A percentile compares a stretch with the other conserved stretches of the same genome.
Evolutionary conservation across 2,797 vertebrate species (phyloP).

Genomic region (Parauchenoglanis ngamensis): DNA sequence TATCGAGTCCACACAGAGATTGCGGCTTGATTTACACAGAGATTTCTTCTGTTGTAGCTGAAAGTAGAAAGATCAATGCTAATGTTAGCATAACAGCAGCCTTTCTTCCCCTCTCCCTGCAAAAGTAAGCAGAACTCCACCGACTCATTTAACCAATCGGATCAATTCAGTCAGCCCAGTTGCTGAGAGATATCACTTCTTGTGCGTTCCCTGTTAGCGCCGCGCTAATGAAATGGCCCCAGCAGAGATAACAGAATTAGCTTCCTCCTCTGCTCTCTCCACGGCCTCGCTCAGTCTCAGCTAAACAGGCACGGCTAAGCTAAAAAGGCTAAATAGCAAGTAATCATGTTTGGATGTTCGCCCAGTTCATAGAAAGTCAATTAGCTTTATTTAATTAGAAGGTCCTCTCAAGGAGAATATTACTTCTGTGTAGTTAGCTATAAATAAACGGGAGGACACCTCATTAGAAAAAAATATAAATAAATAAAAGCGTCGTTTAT

Average conservation of each 20-base stretch:
- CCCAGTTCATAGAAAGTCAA: slow-evolving; percentile 60
- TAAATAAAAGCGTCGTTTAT: background rate
- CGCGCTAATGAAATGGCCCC: slow-evolving; percentile 52
- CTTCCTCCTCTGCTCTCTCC: slow-evolving; percentile 14
- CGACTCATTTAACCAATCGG: background rate
- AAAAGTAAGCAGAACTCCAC: background rate
- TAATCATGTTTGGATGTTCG: slow-evolving; percentile 60
- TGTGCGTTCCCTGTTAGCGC: background rate
- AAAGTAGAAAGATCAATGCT: background rate
- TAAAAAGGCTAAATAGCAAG: slow-evolving; percentile 57
- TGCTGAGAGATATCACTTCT: background rate
- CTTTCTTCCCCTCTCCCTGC: background rate
- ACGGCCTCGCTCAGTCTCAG: slow-evolving; percentile 31
- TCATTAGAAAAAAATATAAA: slow-evolving; percentile 4
- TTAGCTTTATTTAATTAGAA: slow-evolving; percentile 68
- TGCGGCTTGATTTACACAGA: background rate
- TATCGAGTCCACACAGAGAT: background rate
- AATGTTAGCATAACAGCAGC: background rate
- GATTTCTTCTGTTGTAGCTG: background rate
- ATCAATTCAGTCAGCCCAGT: background rate
- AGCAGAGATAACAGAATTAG: slow-evolving; percentile 56
- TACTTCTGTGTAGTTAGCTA: slow-evolving; percentile 61
- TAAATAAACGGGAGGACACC: slow-evolving; percentile 48
- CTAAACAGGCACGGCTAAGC: slow-evolving; percentile 57
- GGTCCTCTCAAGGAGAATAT: slow-evolving; percentile 59